Evolutionary conservation across 1,140 invertebrate genomes (phyloP).

Genomic region (Ganaspis sp.): DNA sequence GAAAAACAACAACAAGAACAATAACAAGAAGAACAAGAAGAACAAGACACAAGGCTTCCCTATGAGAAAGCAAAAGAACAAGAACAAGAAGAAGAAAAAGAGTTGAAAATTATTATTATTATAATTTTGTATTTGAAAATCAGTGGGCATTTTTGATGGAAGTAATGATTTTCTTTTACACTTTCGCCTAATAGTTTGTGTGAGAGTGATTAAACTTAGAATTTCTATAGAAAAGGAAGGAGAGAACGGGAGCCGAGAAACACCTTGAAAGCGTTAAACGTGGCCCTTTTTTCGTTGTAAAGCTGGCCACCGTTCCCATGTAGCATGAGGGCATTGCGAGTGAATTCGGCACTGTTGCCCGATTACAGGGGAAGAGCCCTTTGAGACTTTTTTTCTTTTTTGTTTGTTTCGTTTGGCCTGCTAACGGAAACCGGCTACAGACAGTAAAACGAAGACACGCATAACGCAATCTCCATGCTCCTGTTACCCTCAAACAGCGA

Average conservation of each 20-base stretch:
- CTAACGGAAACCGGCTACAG: constrained; percentile 45
- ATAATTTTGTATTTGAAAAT: too few species aligned
- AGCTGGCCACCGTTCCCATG: constrained; percentile 55
- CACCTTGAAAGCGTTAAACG: constrained; percentile 23
- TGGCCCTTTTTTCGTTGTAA: background rate
- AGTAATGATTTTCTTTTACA: too few species aligned
- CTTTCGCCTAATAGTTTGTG: too few species aligned
- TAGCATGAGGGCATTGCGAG: constrained; percentile 31
- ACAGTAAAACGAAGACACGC: constrained; percentile 28
- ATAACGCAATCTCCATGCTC: constrained; percentile 41
- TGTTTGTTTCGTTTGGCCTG: constrained; percentile 53
- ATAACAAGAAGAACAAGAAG: too few species aligned
- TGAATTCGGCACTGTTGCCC: constrained; percentile 61
- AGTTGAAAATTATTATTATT: too few species aligned
- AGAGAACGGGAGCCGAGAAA: background rate
- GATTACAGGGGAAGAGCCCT: constrained; percentile 60
- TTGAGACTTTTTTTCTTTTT: constrained; percentile 47
- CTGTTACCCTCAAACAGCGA: constrained; percentile 12
- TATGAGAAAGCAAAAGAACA: too few species aligned
- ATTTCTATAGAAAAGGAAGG: background rate
- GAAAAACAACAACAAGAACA: too few species aligned
- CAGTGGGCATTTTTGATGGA: too few species aligned
- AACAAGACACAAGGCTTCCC: too few species aligned
- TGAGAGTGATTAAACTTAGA: background rate
- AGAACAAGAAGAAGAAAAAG: too few species aligned